These are phyloP conservation scores for Sparidentex hasta DNA, from an alignment of 2,797 vertebrate genomes.

Conservation along the genomic window DNA sequence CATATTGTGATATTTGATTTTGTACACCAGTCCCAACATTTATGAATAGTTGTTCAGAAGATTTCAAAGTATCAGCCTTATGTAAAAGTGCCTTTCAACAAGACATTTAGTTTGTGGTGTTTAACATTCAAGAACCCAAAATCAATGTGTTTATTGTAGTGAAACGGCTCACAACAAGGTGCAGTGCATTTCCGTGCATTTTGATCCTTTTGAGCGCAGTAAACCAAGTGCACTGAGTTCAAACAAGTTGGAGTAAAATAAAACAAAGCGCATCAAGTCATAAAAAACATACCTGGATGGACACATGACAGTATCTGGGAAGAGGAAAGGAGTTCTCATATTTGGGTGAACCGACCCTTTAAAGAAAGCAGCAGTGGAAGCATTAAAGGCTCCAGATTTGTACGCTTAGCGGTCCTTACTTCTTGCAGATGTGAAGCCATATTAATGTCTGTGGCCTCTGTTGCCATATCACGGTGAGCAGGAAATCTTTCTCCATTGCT, in stretches of 20 bases:
- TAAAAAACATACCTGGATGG: neutral
- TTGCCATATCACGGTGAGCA: slow-evolving; percentile 76
- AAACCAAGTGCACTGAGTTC: neutral
- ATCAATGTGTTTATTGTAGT: neutral
- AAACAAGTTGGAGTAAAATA: neutral
- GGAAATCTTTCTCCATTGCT: slow-evolving; percentile 81
- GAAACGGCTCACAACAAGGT: neutral
- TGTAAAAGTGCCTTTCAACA: too few relatives aligned
- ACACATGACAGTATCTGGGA: neutral
- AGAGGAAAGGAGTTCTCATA: neutral
- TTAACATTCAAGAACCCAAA: too few relatives aligned
- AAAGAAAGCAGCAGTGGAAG: slow-evolving; percentile 21
- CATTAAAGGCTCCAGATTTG: slow-evolving; percentile 39
- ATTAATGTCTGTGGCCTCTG: slow-evolving; percentile 69
- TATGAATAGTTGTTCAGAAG: too few relatives aligned
- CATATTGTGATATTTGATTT: too few relatives aligned
- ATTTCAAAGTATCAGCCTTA: too few relatives aligned
- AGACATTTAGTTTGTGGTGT: too few relatives aligned
- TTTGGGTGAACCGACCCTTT: slow-evolving; percentile 40
- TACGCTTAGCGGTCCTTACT: slow-evolving; percentile 36
- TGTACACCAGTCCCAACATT: too few relatives aligned
- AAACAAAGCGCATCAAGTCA: neutral
- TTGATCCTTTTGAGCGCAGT: neutral
- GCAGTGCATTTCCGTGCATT: neutral
- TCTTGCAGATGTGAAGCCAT: slow-evolving; percentile 65